Evolutionary conservation across 2,797 vertebrate species (phyloP).

Genomic region (Dermochelys coriacea): DNA sequence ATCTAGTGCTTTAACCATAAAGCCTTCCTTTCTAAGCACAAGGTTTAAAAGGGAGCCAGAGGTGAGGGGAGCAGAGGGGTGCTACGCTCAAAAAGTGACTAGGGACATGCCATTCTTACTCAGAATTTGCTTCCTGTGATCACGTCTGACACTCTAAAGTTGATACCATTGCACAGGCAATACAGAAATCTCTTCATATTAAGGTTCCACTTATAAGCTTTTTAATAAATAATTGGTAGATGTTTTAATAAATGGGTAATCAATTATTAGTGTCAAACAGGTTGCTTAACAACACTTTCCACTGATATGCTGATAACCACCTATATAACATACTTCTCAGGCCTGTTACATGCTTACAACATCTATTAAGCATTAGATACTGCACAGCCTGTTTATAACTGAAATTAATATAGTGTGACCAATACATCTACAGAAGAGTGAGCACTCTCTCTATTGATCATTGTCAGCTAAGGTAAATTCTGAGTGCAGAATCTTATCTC

Average conservation of each 20-base stretch:
- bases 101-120: not conserved
- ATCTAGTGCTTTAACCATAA: not conserved
- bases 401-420: not conserved
- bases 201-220: no score
- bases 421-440: not conserved
- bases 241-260: not conserved
- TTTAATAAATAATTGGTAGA: not conserved
- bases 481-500: not conserved
- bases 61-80: not conserved
- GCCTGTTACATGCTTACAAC: not conserved
- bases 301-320: not conserved
- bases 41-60: not conserved
- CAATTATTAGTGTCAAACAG: no score
- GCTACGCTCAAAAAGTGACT: not conserved
- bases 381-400: not conserved
- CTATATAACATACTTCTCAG: not conserved
- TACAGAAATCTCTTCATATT: not conserved
- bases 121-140: not conserved
- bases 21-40: not conserved
- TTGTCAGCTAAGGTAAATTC: not conserved
- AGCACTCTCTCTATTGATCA: not conserved
- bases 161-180: not conserved
- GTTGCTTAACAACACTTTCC: not conserved
- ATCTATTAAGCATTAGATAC: not conserved
- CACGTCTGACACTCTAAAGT: not conserved